Evolutionary conservation across 30 jellyfish, hydroid and myxozoan genomes (phyloP), one percentile per base, ranked within the genome.

Genomic region (Aurelia coerulea): DNA sequence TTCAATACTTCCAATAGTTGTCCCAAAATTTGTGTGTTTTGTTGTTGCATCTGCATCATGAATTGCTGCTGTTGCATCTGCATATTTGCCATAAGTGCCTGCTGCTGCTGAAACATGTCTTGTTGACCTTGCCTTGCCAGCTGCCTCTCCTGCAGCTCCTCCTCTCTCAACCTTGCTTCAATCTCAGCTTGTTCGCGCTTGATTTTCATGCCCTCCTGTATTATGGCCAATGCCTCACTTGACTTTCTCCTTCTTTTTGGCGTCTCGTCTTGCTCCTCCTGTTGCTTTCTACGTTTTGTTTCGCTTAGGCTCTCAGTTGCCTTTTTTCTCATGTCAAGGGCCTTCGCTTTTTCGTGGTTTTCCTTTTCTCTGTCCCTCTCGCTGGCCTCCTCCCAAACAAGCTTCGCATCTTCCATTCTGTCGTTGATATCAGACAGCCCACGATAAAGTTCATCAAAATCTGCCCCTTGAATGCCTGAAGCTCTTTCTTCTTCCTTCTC

Each of bases 401-500:
- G 54, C 42, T 54, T 56, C 8, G 32, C 75, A 42, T 42, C 53
- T 42, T 42, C 53, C 53, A 42, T 42, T 42, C 53, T 42, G 53
- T 42, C 53, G 10, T 42, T 42, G 53, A 42, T 42, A 10, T 42
- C 53, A 42, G 53, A 42, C 12, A 42, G 53, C 53, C 53, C 53
- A 42, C 53, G 53, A 42, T 42, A 42, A 42, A 42, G 53, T 85
- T 85, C 94, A 67, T 85, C 82, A 32, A 68, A 88, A 17, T 85
- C 90, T 18, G 35, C 76, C 16, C 95, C 90, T 64, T 42, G 81
- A 19, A 77, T 76, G 50, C 96, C 86, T 9, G 86, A 32, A 23
- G 90, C 96, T 62, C 90, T 70, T 69, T 42, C 51, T 35, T 76
- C 86, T 62, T 64, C 90, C 17, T 33, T 68, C 86, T 54, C 76